A percentile compares a stretch with the other conserved stretches of the same genome.
Evolutionary conservation across 2,888 invertebrate genomes (phyloP).

Genomic region (Teinopalpus imperialis): DNA sequence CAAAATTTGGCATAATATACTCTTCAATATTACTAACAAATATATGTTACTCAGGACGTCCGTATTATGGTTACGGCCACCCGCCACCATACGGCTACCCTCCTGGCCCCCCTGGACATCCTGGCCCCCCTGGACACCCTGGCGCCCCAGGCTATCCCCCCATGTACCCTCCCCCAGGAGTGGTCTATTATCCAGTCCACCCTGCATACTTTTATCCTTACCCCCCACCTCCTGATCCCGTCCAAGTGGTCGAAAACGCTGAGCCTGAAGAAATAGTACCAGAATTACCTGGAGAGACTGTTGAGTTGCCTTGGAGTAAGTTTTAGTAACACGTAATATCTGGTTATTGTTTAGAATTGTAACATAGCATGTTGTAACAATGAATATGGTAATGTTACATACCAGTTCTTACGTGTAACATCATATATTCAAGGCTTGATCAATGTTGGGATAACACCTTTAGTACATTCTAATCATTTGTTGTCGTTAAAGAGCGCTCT

Average conservation of each 20-base stretch:
- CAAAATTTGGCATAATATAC: no score
- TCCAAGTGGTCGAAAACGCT: constrained; percentile 49
- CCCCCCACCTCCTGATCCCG: constrained; percentile 41
- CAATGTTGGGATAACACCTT: constrained; percentile 21
- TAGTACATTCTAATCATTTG: not conserved
- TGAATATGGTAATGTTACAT: not conserved
- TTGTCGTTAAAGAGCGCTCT: not conserved
- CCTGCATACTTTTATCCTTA: constrained; percentile 72
- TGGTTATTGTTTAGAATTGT: not conserved
- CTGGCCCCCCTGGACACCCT: constrained; percentile 39
- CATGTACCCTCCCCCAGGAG: constrained; percentile 50
- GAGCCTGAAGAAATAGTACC: constrained; percentile 54
- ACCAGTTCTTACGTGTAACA: constrained; percentile 11
- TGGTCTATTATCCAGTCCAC: constrained; percentile 66
- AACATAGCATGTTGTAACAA: not conserved
- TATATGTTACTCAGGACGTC: constrained; percentile 54
- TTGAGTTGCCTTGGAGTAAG: constrained; percentile 78
- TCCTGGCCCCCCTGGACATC: constrained; percentile 40
- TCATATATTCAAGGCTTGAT: constrained; percentile 10
- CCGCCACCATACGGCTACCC: constrained; percentile 45
- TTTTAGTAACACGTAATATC: constrained; percentile 33
- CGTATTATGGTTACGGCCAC: constrained; percentile 67
- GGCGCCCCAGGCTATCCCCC: constrained; percentile 44
- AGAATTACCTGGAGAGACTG: constrained; percentile 71
- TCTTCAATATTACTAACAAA: constrained; percentile 7